Percentiles rank a stretch among this genome's conserved stretches.
phyloP scores from a whole-genome alignment of 2,888 invertebrate species.

The Calliopum simillimum region DNA sequence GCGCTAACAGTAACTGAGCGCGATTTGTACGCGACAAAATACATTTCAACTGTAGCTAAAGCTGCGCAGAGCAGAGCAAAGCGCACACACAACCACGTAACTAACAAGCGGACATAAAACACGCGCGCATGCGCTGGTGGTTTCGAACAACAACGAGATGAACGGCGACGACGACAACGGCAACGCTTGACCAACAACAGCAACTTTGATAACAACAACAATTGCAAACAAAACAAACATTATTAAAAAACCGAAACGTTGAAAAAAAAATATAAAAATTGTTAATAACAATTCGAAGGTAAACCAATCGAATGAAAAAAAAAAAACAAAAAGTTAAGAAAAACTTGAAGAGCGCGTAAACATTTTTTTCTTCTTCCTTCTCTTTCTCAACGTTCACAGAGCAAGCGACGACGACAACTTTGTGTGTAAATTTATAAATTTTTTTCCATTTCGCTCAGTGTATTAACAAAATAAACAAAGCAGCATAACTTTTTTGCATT shows the following conservation, averaged over 20 bases:
- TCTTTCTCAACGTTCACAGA: neutral
- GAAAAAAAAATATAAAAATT: no score
- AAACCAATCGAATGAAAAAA: slow-evolving; percentile 22
- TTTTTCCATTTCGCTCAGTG: neutral
- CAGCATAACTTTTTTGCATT: slow-evolving; percentile 38
- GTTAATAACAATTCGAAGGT: slow-evolving; percentile 34
- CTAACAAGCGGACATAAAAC: no score
- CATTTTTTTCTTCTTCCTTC: neutral
- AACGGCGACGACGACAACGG: neutral
- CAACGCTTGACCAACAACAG: neutral
- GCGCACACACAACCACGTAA: no score
- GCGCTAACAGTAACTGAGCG: no score
- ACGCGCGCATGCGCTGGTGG: no score
- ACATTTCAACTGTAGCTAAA: no score
- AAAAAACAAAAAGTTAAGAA: no score
- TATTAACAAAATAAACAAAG: slow-evolving; percentile 41
- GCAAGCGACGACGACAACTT: neutral
- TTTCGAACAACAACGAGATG: neutral
- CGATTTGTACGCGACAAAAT: no score
- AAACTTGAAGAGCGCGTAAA: slow-evolving; percentile 27
- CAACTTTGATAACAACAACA: neutral
- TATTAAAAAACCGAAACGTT: no score
- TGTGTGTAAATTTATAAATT: no score
- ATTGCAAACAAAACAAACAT: slow-evolving; percentile 30
- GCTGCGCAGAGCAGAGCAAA: no score